Evolutionary conservation across 2,888 invertebrate genomes (phyloP), one percentile per base, ranked within the genome.

Genomic region (Meganola albula): DNA sequence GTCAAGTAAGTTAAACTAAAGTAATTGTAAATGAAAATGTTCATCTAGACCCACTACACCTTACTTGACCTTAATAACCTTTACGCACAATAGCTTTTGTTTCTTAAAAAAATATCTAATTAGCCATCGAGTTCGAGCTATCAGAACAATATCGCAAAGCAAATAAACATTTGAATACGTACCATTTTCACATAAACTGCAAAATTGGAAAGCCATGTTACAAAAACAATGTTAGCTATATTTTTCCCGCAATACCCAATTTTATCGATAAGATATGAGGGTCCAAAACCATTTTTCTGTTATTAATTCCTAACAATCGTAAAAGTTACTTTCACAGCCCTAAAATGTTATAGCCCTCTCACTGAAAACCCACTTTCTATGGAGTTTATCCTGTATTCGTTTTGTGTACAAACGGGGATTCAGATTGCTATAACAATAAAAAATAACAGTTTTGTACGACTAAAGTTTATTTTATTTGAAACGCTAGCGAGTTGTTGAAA

Each of bases 291-390:
- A 71, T 80, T 79, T 79, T 78, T 79, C 77, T 75, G 74, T 78
- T 80, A 84, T 82, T 82, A 83, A 82, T 83, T 80, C 67, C 68
- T 73, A 78, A 82, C 79, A 83, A 78, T 77, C 79, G 74, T 83
- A 80, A 83, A 83, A 80, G 74, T 80, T 62, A 74, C 67, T 74
- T 78, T 79, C 75, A 80, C 72, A 68, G 68, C 64, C 66, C 65
- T 79, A 78, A 83, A 82, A 83, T 75, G 72, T 80, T 78, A 80
- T 69, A 44, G 62, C 65, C 58, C 54, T 72, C 71, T 63, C 62
- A 63, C 60, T 58, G 59, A 66, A 77, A 74, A 76, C 79, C 72
- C 64, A 74, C 68, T 72, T 77, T 67, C 65, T 53, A 61, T 66
- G 57, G 66, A 73, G 64, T 74, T 74, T 75, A 75, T 76, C 64